phyloP scores from a whole-genome alignment of 2,113 vertebrate species.

The Tylochromis polylepis region DNA sequence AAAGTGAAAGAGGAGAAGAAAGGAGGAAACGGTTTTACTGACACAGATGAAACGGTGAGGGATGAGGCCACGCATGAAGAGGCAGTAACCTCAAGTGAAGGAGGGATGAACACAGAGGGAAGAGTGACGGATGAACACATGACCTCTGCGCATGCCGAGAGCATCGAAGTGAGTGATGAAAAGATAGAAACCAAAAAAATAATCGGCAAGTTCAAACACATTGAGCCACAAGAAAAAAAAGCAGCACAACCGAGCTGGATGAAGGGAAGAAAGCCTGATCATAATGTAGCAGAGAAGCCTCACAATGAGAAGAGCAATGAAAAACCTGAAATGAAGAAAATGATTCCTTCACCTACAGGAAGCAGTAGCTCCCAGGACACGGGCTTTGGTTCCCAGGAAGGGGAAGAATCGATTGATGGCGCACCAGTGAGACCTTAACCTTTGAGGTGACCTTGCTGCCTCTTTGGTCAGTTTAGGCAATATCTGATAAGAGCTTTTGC shows the following conservation, averaged over 20 bases:
- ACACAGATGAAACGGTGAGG: background rate
- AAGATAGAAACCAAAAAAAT: background rate
- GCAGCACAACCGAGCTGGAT: background rate
- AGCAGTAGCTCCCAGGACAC: constrained; percentile 72
- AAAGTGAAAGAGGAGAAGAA: background rate
- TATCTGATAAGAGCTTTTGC: background rate
- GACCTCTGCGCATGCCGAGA: background rate
- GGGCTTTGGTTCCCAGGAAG: constrained; percentile 69
- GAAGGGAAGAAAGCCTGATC: constrained; percentile 9
- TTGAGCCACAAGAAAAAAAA: constrained; percentile 33
- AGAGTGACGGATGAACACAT: background rate
- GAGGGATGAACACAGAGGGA: background rate
- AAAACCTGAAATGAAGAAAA: constrained; percentile 14
- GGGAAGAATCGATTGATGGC: constrained; percentile 17
- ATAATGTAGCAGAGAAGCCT: background rate
- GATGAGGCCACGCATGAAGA: background rate
- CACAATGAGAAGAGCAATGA: background rate
- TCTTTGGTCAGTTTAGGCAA: background rate
- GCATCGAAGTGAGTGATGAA: background rate
- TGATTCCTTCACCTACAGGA: constrained; percentile 53
- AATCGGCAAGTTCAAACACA: background rate
- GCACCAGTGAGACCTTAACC: background rate
- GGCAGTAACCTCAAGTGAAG: background rate
- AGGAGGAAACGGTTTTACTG: background rate
- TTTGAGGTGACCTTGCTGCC: background rate